Conservation (phyloP, 2,888 invertebrate genomes). For the Hydroisotoma schaefferi region DNA sequence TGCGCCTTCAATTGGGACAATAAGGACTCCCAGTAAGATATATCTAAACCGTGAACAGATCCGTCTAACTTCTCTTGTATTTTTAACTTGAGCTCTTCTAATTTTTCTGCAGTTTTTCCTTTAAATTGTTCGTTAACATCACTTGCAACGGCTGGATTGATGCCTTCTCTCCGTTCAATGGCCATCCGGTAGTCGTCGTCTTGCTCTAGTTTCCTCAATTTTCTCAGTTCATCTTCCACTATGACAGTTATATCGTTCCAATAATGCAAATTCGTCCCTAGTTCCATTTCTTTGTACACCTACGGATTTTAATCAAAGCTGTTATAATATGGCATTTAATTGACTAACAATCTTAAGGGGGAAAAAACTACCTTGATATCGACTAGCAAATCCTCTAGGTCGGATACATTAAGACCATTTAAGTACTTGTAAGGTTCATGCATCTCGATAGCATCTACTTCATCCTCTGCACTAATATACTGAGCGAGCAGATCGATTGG, state of each 20-base stretch:
- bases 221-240: slow-evolving; percentile 86
- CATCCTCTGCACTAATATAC: slow-evolving; percentile 86
- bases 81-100: slow-evolving; percentile 75
- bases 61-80: slow-evolving; percentile 83
- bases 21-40: slow-evolving; percentile 96
- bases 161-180: slow-evolving; percentile 67
- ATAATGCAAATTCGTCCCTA: slow-evolving; percentile 80
- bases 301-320: slow-evolving; percentile 45
- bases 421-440: slow-evolving; percentile 96
- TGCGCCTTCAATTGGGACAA: slow-evolving; percentile 93
- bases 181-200: slow-evolving; percentile 61
- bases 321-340: slow-evolving; percentile 3
- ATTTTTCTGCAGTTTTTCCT: slow-evolving; percentile 84
- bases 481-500: slow-evolving; percentile 96
- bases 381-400: slow-evolving; percentile 90
- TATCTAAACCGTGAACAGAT: slow-evolving; percentile 84
- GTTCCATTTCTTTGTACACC: slow-evolving; percentile 87
- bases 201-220: slow-evolving; percentile 71
- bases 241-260: slow-evolving; percentile 96
- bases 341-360: no score
- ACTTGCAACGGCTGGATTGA: slow-evolving; percentile 84
- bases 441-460: slow-evolving; percentile 92
- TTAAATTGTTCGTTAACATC: slow-evolving; percentile 88
- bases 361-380: slow-evolving; percentile 77
- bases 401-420: slow-evolving; percentile 81